These are phyloP conservation scores for Plagodis pulveraria DNA, from an alignment of 2,888 invertebrate species.

Conservation along the genomic window DNA sequence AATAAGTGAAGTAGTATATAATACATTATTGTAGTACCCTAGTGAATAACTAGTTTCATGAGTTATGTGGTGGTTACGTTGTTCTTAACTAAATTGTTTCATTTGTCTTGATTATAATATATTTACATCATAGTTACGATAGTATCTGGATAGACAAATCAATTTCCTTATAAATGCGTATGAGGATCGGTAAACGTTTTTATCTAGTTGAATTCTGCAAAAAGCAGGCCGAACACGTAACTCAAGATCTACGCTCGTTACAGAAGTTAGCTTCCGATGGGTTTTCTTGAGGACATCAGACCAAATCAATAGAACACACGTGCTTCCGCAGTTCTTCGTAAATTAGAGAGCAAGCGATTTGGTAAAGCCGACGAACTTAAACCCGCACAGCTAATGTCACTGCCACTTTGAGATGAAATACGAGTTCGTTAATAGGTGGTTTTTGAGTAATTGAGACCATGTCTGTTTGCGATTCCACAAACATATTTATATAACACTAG, in stretches of 20 bases:
- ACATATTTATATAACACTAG: too few species aligned
- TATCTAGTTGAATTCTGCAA: constrained; percentile 23
- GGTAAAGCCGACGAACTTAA: constrained; percentile 44
- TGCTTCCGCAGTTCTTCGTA: constrained; percentile 55
- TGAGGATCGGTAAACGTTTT: constrained; percentile 16
- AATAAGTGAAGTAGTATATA: neutral
- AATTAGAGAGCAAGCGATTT: constrained; percentile 55
- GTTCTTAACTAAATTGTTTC: neutral
- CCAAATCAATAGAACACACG: constrained; percentile 64
- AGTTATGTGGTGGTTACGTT: constrained; percentile 2
- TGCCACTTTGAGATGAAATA: constrained; percentile 54
- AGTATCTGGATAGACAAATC: constrained; percentile 9
- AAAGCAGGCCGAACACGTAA: constrained; percentile 19
- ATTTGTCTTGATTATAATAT: constrained; percentile 10
- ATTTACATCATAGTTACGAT: constrained; percentile 4
- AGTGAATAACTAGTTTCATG: neutral
- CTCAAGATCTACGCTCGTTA: constrained; percentile 29
- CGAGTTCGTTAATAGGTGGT: constrained; percentile 56
- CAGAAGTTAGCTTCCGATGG: constrained; percentile 22
- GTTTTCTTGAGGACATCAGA: constrained; percentile 35
- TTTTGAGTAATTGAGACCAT: constrained; percentile 45
- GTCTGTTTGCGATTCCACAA: constrained; percentile 37
- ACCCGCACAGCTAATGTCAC: constrained; percentile 54
- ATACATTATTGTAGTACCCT: neutral
- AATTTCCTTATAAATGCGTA: constrained; percentile 3